Base-by-base conservation (phyloP, 2,113 vertebrate genomes). In the Polyodon spathula region DNA sequence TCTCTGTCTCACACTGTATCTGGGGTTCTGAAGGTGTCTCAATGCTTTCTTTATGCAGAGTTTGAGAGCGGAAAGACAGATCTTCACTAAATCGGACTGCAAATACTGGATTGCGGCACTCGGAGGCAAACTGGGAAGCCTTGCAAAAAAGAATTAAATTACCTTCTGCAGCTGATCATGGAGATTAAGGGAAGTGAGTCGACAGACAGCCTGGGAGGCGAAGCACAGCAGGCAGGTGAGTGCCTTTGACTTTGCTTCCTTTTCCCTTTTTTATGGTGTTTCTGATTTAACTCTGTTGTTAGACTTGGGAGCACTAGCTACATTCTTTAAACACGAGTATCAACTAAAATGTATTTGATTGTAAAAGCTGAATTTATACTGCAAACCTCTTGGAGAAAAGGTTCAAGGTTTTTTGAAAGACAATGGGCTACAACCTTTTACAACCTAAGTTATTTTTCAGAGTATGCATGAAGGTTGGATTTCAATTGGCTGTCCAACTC, bases 171-270 rank as follows among this genome's bases (percentile, higher is more conserved):
- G 10, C 0, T 76, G 59, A 86, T 78, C 72, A 89, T 89, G 89
- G 88, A 90, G 83, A 79, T 86, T 72, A 86, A 87, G 69, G 86
- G 80, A 56, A 85, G 87, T 72, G 75, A 68, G 40, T n/a, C 76
- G 4, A 64, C 84, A 58, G 83, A 81, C 52, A 79, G 63, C 56
- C 56, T 56, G 8, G 39, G n/a, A 8, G 39, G 54, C 6, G 56
- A 44, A 7, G 38, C 15, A 16, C 9, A 56, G 4, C 9, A 41
- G 54, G 56, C 63, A 46, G 63, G 63, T 64, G 50, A 64, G 63
- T 40, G 7, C 55, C 48, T n/a, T 50, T 6, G n/a, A 37, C 37
- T 55, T 50, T 1, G 46, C 46, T 50, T 50, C 46, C 40, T 43
- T 8, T 37, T 8, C 43, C 9, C 7, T 37, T 6, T 52, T 38